Evolutionary conservation across 2,113 vertebrate genomes (phyloP), one percentile per base, ranked within the genome.

Genomic region (Illadopsis cleaveri): DNA sequence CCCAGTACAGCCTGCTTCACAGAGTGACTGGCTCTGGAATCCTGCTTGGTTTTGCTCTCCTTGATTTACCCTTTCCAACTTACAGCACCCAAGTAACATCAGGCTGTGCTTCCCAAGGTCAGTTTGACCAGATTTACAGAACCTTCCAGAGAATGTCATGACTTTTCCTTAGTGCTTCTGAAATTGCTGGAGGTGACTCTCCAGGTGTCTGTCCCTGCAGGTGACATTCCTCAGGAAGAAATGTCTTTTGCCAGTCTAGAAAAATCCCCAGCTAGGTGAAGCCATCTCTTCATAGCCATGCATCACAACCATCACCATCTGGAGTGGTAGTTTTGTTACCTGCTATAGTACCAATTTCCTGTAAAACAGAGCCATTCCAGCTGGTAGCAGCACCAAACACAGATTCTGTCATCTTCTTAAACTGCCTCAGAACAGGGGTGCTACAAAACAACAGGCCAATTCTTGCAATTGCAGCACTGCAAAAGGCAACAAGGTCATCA

Each of bases 291-390:
- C 54, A 51, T 10, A 82, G 71, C 35, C 58, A 5, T 30, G 18
- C 64, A 47, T 84, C 42, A 73, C 54, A 69, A 37, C 47, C 37
- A 73, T 11, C 50, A 33, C 45, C 50, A 35, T 15, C 50, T 35
- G 48, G 15, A 80, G 70, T 5, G 1, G 14, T 8, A 33, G 45
- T 58, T 64, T 37, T 60, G 60, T 96, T 97, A 99, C 98, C 98
- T 97, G 98, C 98, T 51, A 98, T 97, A 19, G 97, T 94, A 48
- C 98, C 98, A 24, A 98, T 96, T 56, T 98, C 98, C 83, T 98
- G 98, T 60, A 99, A 84, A 77, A 98, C 3, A 44, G 96, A 97
- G 73, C 88, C 17, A 20, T 96, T 97, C 98, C 98, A 99, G 38
- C 82, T 54, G 3, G 78, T 9, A 56, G 97, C 81, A 70, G 73